phyloP scores from a whole-genome alignment of 2,797 vertebrate genomes.

The Neosalanx taihuensis region DNA sequence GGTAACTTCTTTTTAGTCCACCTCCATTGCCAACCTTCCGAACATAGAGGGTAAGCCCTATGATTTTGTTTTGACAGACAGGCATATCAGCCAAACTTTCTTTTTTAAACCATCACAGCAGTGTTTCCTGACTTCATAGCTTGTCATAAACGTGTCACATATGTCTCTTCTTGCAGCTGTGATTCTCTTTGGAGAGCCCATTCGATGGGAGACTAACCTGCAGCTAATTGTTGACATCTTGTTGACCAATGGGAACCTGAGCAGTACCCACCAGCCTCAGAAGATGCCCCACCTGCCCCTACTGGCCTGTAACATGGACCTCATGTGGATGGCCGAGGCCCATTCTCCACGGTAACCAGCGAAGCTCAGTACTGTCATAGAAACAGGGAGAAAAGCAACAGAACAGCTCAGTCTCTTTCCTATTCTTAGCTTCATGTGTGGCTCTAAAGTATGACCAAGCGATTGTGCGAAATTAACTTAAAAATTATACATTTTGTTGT shows the following conservation, averaged over 20 bases:
- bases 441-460: too few relatives aligned
- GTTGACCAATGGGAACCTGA: constrained; percentile 83
- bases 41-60: constrained; percentile 81
- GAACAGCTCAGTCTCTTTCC: neutral
- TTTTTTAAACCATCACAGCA: too few relatives aligned
- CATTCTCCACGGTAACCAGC: constrained; percentile 80
- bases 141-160: too few relatives aligned
- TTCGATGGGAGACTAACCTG: constrained; percentile 93
- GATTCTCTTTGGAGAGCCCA: constrained; percentile 87
- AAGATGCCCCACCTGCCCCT: constrained; percentile 80
- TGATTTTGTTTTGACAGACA: neutral
- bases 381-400: neutral
- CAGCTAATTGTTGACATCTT: constrained; percentile 86
- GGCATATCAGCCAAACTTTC: neutral
- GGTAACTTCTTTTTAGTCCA: constrained; percentile 71
- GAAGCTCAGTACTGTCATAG: neutral
- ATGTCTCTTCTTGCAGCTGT: constrained; percentile 66
- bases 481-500: neutral
- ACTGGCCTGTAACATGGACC: constrained; percentile 91
- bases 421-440: too few relatives aligned
- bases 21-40: constrained; percentile 74
- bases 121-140: too few relatives aligned
- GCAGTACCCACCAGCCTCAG: constrained; percentile 63
- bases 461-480: too few relatives aligned
- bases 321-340: constrained; percentile 93